These are phyloP conservation scores for Lasioglossum zephyrum DNA, from an alignment of 2,888 invertebrate species.

Conservation along the genomic window DNA sequence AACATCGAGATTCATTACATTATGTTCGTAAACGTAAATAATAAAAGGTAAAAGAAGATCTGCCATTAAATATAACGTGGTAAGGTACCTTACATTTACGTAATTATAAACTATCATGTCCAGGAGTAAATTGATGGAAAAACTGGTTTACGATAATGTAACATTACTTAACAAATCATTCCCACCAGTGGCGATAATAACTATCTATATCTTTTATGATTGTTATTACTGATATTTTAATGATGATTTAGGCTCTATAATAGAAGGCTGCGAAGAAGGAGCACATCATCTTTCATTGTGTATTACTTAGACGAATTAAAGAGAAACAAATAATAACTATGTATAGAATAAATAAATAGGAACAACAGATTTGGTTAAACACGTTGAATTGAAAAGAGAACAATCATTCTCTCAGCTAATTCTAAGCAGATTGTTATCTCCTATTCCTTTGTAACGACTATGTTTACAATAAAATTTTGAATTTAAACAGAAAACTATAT, in stretches of 20 bases:
- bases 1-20: conserved; percentile 28
- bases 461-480: conserved; percentile 41
- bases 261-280: conserved; percentile 72
- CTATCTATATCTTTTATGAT: conserved; percentile 56
- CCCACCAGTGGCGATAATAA: conserved; percentile 55
- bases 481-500: conserved; percentile 23
- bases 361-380: conserved; percentile 58
- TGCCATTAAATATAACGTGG: conserved; percentile 13
- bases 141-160: conserved; percentile 59
- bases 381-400: conserved; percentile 47
- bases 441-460: conserved; percentile 10
- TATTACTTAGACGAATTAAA: conserved; percentile 31
- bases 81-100: conserved; percentile 37
- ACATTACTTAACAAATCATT: conserved; percentile 61
- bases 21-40: conserved; percentile 50
- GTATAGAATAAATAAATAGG: conserved; percentile 64
- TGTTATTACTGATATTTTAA: conserved; percentile 60
- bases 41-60: conserved; percentile 25
- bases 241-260: conserved; percentile 70
- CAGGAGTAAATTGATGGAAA: conserved; percentile 54
- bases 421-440: conserved; percentile 23
- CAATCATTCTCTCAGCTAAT: conserved; percentile 32
- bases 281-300: conserved; percentile 51
- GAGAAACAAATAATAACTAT: conserved; percentile 46
- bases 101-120: conserved; percentile 27